Evolutionary conservation across 2,797 vertebrate species (phyloP), one percentile per base, ranked within the genome.

Genomic region (Tapirus indicus): DNA sequence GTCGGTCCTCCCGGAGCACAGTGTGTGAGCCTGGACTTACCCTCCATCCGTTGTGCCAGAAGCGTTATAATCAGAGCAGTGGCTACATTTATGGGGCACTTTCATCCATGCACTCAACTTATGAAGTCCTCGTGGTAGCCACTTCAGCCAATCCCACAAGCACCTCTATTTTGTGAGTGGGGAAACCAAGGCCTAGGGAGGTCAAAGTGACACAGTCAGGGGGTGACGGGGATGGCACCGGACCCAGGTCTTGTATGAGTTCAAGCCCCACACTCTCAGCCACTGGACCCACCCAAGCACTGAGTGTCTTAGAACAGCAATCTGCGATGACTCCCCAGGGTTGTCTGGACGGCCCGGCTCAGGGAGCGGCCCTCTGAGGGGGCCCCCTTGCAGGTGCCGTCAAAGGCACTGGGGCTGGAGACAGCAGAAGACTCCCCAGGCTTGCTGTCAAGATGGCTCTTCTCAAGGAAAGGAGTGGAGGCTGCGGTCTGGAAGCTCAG

Each of bases 331-430:
- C 5, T 0, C 4, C 20, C 20, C 23, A 1, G 10, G 7, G 29
- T 25, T 23, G 35, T n/a, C 12, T 6, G 8, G 29, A n/a, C 1
- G 2, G 32, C 7, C 32, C n/a, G 32, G 64, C 32, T n/a, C 64
- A 20, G 17, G 0, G 4, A 35, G 38, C 29, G 2, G 0, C 60
- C 32, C 7, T n/a, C 16, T 20, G 64, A 0, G 7, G 7, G 1
- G 25, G 29, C 29, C 64, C 54, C 52, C 8, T 8, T 0, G 6
- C 13, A 49, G 68, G 27, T 9, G 11, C 0, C 13, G 20, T 17
- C 25, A 1, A 4, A n/a, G 58, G 2, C 1, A 5, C 2, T 8
- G 0, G 12, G 7, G 11, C 7, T 29, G 44, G 9, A 72, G 41
- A 16, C 16, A 4, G 20, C 1, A 14, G 56, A 23, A 49, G 80